These are phyloP conservation scores for Zaprionus africanus DNA, from an alignment of 1,140 invertebrate genomes.

Conservation along the genomic window DNA sequence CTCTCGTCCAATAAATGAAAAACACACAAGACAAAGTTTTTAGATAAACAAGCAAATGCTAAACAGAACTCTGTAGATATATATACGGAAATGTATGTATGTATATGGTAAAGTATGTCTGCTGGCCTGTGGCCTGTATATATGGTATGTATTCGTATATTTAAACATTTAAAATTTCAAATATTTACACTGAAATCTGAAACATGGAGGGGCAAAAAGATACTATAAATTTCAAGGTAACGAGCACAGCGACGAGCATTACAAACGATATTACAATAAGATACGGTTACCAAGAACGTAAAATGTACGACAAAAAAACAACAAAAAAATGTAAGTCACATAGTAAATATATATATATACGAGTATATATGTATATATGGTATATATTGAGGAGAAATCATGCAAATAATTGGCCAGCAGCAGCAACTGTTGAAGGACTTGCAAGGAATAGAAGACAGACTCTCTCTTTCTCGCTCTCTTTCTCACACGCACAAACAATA, in stretches of 20 bases:
- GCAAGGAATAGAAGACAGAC: neutral
- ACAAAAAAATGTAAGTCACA: conserved; percentile 1
- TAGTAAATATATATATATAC: neutral
- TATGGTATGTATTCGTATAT: conserved; percentile 10
- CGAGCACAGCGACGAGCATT: conserved; percentile 35
- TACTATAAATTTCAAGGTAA: conserved; percentile 22
- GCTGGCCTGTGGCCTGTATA: neutral
- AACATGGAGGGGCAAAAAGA: neutral
- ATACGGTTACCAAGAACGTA: conserved; percentile 21
- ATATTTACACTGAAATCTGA: conserved; percentile 59
- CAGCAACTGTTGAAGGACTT: neutral
- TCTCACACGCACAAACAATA: neutral
- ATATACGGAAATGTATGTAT: no score
- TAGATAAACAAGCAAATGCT: neutral
- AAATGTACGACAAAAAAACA: conserved; percentile 11
- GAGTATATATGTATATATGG: neutral
- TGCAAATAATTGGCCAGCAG: conserved; percentile 4
- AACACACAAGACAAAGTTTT: conserved; percentile 2
- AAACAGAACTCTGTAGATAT: neutral
- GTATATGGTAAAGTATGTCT: neutral
- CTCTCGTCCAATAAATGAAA: conserved; percentile 1
- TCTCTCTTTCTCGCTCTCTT: neutral
- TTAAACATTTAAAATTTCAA: conserved; percentile 41
- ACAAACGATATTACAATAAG: conserved; percentile 52
- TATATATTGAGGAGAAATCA: neutral